Evolutionary conservation across 2,113 vertebrate genomes (phyloP).

Genomic region (Vicugna pacos): DNA sequence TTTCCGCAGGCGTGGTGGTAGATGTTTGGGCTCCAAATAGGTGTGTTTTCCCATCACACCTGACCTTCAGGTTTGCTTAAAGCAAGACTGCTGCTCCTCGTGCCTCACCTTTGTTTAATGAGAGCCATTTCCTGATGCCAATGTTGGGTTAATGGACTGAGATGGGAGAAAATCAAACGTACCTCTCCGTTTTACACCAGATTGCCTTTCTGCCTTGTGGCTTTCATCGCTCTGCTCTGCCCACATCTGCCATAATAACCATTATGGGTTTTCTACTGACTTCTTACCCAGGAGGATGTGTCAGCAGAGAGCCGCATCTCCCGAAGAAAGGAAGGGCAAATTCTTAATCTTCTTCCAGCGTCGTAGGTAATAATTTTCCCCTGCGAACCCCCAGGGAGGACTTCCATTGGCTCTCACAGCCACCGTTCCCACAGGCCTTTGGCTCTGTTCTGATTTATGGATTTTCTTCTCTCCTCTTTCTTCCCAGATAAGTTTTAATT

Average conservation of each 20-base stretch:
- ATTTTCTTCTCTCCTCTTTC: conserved; percentile 51
- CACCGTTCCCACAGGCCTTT: conserved; percentile 39
- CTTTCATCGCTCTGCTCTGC: conserved; percentile 76
- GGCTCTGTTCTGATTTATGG: conserved; percentile 69
- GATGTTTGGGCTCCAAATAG: conserved; percentile 60
- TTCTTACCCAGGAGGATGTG: conserved; percentile 69
- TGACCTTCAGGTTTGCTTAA: conserved; percentile 74
- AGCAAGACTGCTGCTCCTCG: conserved; percentile 39
- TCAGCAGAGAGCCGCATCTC: conserved; percentile 49
- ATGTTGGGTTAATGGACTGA: conserved; percentile 76
- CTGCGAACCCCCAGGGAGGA: conserved; percentile 42
- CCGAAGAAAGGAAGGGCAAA: conserved; percentile 65
- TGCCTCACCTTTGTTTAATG: conserved; percentile 81
- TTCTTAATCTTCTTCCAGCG: conserved; percentile 69
- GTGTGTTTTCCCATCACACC: conserved; percentile 67
- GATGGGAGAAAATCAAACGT: conserved; percentile 67
- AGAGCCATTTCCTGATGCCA: conserved; percentile 66
- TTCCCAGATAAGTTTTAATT: conserved; percentile 75
- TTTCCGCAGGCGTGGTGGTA: conserved; percentile 52
- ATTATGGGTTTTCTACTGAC: conserved; percentile 64
- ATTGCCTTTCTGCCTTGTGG: conserved; percentile 82
- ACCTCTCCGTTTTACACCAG: conserved; percentile 71
- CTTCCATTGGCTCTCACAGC: conserved; percentile 40
- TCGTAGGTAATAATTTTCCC: conserved; percentile 72
- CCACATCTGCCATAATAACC: conserved; percentile 81